Evolutionary conservation across 30 jellyfish, hydroid and myxozoan genomes (phyloP), one percentile per base, ranked within the genome.

Genomic region (Hydractinia symbiolongicarpus): DNA sequence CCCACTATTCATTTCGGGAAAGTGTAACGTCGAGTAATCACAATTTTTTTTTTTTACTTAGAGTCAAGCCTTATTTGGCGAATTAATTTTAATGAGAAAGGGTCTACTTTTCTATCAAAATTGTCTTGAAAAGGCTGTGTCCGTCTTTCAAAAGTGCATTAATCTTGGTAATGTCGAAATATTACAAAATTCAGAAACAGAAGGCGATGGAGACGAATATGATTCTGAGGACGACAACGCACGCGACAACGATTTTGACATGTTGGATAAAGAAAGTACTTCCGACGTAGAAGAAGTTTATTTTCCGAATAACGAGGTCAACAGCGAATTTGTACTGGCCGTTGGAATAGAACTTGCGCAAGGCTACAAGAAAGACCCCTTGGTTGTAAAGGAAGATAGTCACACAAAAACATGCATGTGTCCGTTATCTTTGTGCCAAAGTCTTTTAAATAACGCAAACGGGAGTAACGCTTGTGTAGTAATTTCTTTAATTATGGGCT

Each of bases 301-400:
- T 57, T 10, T 57, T 57, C 68, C 68, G 68, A 57, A 10, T 10
- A 57, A n/a, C n/a, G 68, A 57, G 68, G n/a, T 57, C 10, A 57
- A 57, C n/a, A 9, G n/a, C n/a, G 68, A 57, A 9, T 10, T 57
- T 57, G 68, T 57, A 10, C 68, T 57, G n/a, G 68, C 68, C n/a
- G 68, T n/a, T 10, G 68, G 68, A 9, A n/a, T 9, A 57, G 68
- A 57, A 57, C 68, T 57, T n/a, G 10, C 68, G 10, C n/a, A 9
- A 9, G 10, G 68, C 68, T 57, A 57, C n/a, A 57, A n/a, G 68
- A 57, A 57, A 9, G n/a, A 57, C n/a, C 13, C 13, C n/a, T 57
- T 57, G 13, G 68, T 57, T 57, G n/a, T 57, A n/a, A 57, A 57
- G n/a, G 68, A 57, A 57, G 68, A 57, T n/a, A 57, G 68, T n/a